These are phyloP conservation scores for Squalus acanthias DNA, from an alignment of 2,797 vertebrate genomes.

Conservation along the genomic window DNA sequence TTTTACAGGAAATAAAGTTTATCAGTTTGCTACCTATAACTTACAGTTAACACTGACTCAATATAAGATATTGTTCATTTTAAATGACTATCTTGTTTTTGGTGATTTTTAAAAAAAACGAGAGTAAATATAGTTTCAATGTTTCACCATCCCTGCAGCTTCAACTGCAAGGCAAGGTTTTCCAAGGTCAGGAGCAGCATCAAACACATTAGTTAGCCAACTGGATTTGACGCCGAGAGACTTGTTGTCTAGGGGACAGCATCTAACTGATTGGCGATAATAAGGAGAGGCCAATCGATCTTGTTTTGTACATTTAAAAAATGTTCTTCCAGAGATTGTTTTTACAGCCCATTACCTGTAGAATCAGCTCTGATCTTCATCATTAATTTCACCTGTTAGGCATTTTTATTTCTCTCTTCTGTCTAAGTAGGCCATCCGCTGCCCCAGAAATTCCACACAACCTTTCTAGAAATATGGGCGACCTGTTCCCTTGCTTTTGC, in stretches of 20 bases:
- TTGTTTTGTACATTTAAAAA: background rate
- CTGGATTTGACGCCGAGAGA: background rate
- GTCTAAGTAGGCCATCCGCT: background rate
- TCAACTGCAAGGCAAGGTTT: background rate
- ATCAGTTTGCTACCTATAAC: background rate
- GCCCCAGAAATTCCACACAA: background rate
- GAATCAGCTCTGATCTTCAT: slow-evolving; percentile 7
- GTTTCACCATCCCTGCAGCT: background rate
- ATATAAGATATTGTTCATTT: background rate
- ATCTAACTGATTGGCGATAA: background rate
- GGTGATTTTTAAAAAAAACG: background rate
- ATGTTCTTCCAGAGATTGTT: background rate
- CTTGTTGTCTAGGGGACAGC: background rate
- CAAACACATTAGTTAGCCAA: background rate
- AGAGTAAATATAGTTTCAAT: background rate
- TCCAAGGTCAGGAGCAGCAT: background rate
- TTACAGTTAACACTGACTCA: background rate
- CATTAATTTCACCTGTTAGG: background rate
- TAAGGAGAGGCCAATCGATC: background rate
- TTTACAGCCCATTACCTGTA: background rate
- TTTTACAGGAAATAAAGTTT: background rate
- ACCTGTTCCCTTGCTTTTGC: background rate
- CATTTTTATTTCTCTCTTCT: background rate
- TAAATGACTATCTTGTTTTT: background rate
- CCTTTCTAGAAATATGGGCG: background rate